phyloP scores from a whole-genome alignment of 2,888 invertebrate genomes.

The Lamellibrachia satsuma region DNA sequence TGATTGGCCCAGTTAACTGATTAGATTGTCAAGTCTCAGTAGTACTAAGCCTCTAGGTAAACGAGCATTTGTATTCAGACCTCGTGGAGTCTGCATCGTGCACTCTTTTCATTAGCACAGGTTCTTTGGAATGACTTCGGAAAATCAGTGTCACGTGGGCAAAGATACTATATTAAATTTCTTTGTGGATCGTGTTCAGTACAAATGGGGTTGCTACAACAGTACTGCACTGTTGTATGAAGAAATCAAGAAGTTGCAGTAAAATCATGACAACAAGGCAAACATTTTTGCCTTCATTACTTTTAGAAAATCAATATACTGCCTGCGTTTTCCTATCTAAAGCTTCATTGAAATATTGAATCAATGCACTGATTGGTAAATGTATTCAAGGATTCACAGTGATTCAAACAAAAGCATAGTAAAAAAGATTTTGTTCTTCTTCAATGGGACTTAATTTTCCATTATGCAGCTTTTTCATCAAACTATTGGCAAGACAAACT shows the following conservation, averaged over 20 bases:
- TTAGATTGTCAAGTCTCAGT: background rate
- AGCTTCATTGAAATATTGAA: background rate
- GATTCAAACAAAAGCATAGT: background rate
- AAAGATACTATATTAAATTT: constrained; percentile 8
- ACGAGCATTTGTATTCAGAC: background rate
- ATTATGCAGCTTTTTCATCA: background rate
- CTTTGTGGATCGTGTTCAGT: background rate
- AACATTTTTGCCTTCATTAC: background rate
- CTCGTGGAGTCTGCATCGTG: background rate
- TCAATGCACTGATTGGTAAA: background rate
- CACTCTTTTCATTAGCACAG: constrained; percentile 11
- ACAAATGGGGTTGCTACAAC: background rate
- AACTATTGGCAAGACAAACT: background rate
- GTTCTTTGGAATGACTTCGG: constrained; percentile 17
- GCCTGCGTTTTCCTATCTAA: background rate
- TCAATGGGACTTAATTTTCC: background rate
- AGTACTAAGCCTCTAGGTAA: background rate
- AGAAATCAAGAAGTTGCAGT: background rate
- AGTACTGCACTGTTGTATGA: background rate
- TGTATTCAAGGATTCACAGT: background rate
- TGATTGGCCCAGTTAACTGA: background rate
- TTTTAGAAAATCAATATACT: background rate
- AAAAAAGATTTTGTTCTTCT: background rate
- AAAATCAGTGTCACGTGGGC: background rate
- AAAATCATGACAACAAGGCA: background rate